These are phyloP conservation scores for Brevimyrus niger DNA, from an alignment of 2,113 vertebrate genomes.

Conservation along the genomic window DNA sequence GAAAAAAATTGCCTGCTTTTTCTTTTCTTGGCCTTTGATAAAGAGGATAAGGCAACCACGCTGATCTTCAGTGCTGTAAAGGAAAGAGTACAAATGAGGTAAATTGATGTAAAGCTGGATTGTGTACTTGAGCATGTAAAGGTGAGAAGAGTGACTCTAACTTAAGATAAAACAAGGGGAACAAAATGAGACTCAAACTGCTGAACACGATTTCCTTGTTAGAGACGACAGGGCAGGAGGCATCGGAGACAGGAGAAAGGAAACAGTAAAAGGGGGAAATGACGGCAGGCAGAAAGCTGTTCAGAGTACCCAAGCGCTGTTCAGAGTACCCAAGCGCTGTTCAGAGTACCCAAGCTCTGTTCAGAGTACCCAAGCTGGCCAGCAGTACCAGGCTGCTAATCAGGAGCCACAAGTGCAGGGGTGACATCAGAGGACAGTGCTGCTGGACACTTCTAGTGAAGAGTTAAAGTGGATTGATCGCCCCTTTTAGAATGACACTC, in stretches of 20 bases:
- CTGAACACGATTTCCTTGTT: background rate
- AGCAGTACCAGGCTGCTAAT: background rate
- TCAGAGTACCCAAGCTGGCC: background rate
- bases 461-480: background rate
- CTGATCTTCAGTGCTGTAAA: background rate
- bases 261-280: background rate
- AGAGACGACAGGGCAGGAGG: background rate
- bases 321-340: too few species aligned
- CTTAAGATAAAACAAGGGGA: background rate
- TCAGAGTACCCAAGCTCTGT: too few species aligned
- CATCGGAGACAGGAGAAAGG: background rate
- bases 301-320: background rate
- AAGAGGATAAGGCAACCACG: background rate
- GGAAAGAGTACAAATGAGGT: background rate
- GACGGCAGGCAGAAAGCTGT: background rate
- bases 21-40: background rate
- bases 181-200: background rate
- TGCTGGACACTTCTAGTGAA: background rate
- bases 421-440: background rate
- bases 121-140: background rate
- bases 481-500: background rate
- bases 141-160: background rate
- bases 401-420: background rate
- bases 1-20: background rate
- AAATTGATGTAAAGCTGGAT: background rate